Percentiles rank a stretch among this genome's conserved stretches.
Evolutionary conservation across 2,797 vertebrate genomes (phyloP).

Genomic region (Falco naumanni): DNA sequence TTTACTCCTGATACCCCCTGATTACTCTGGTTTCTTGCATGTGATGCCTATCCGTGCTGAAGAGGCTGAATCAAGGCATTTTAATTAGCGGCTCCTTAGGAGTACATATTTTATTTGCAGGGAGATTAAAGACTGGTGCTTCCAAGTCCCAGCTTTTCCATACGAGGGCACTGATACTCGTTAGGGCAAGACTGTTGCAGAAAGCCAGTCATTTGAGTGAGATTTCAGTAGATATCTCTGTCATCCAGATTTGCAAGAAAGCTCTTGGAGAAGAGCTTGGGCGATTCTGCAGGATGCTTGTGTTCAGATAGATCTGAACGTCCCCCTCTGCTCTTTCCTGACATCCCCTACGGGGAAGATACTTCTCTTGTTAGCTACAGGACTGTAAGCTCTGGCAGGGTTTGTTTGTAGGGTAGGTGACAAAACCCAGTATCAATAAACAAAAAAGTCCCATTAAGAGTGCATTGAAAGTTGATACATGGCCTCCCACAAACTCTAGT

Average conservation of each 20-base stretch:
- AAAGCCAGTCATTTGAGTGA: neutral
- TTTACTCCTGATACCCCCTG: neutral
- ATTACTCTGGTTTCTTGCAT: neutral
- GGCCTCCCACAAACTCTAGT: neutral
- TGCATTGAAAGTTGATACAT: neutral
- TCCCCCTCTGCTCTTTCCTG: neutral
- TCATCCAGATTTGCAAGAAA: neutral
- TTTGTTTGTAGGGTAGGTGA: neutral
- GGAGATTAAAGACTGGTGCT: neutral
- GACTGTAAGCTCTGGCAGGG: neutral
- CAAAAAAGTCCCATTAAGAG: neutral
- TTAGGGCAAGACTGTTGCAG: neutral
- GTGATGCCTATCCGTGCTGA: accelerated
- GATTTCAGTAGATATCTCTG: neutral
- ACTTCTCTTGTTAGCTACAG: neutral
- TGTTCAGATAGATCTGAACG: neutral
- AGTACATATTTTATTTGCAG: neutral
- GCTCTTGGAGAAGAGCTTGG: neutral
- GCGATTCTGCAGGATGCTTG: neutral
- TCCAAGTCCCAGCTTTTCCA: neutral
- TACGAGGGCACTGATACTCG: neutral
- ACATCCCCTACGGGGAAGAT: neutral
- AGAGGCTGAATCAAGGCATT: neutral
- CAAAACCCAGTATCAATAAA: neutral
- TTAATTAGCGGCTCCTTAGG: neutral